phyloP scores from a whole-genome alignment of 2,113 vertebrate genomes.

The Eonycteris spelaea region DNA sequence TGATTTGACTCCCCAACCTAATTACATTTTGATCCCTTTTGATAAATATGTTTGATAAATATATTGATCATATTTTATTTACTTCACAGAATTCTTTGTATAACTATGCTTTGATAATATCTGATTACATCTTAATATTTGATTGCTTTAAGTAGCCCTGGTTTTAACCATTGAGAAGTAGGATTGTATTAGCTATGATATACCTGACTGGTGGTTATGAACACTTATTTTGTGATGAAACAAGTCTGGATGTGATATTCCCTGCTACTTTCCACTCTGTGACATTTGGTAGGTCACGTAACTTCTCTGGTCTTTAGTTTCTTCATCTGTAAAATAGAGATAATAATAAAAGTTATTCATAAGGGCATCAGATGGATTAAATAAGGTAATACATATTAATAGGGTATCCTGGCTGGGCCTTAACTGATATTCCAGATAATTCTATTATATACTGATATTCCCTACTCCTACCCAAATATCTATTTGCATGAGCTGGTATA shows the following conservation, averaged over 20 bases:
- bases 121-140: slow-evolving; percentile 76
- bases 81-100: slow-evolving; percentile 62
- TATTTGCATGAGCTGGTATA: neutral
- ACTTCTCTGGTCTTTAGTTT: neutral
- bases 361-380: neutral
- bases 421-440: neutral
- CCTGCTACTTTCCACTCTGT: neutral
- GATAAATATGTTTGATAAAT: slow-evolving; percentile 69
- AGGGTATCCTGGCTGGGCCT: neutral
- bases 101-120: slow-evolving; percentile 58
- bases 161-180: slow-evolving; percentile 31
- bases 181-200: neutral
- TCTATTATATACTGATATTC: neutral
- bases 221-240: neutral
- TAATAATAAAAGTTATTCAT: neutral
- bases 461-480: neutral
- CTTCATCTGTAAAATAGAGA: neutral
- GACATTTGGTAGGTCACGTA: neutral
- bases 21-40: slow-evolving; percentile 72
- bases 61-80: slow-evolving; percentile 55
- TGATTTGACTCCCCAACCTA: slow-evolving; percentile 67
- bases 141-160: slow-evolving; percentile 57
- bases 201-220: neutral
- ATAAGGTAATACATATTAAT: neutral
- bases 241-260: neutral